Evolutionary conservation across 1,140 invertebrate species (phyloP).

Genomic region (Aplysia californica): DNA sequence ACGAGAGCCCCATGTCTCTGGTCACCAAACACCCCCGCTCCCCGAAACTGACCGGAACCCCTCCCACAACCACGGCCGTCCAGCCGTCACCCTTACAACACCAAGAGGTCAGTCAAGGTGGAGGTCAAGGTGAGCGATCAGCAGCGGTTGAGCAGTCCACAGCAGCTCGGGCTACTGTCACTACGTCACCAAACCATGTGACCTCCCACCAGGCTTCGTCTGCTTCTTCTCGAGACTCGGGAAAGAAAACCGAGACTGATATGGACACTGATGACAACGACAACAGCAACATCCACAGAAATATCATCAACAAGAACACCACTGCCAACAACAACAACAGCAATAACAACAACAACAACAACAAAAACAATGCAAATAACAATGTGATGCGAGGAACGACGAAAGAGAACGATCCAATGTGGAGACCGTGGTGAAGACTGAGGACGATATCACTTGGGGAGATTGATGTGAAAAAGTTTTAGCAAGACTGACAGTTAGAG

Average conservation of each 20-base stretch:
- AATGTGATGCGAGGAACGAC: too few species aligned
- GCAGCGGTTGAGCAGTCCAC: neutral
- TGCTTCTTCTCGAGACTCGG: neutral
- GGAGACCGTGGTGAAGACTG: constrained; percentile 3
- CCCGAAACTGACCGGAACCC: neutral
- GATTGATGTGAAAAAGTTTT: too few species aligned
- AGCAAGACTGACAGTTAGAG: too few species aligned
- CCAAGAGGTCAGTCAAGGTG: neutral
- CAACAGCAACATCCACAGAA: neutral
- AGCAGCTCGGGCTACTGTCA: neutral
- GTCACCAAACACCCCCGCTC: neutral
- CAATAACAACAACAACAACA: neutral
- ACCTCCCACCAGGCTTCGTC: neutral
- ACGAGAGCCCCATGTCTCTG: neutral
- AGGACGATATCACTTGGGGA: too few species aligned
- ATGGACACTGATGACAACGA: neutral
- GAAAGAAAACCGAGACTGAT: neutral
- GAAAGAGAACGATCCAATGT: too few species aligned
- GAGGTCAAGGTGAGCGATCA: neutral
- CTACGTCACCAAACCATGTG: neutral
- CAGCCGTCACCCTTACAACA: too few species aligned
- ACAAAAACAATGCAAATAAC: neutral
- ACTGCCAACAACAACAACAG: neutral
- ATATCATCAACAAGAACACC: neutral
- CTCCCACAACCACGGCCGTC: neutral